Conservation (phyloP, 2,888 invertebrate genomes). For the Melikaiella ostensackeni region DNA sequence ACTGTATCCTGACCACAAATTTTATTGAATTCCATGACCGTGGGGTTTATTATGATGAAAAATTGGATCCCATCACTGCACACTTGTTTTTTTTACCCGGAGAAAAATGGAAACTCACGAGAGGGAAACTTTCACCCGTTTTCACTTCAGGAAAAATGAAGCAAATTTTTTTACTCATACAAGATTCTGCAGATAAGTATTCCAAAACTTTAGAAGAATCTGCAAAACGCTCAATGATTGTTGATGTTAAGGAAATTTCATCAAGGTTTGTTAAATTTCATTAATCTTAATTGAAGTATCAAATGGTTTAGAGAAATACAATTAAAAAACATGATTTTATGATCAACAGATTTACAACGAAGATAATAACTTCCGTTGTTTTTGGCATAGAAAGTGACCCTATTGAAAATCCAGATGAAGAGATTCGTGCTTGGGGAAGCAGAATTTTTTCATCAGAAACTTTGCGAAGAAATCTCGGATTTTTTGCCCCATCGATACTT, state of each 20-base stretch:
- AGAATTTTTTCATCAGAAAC: constrained; percentile 55
- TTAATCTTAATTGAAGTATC: neutral
- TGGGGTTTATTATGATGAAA: constrained; percentile 52
- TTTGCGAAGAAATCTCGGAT: constrained; percentile 51
- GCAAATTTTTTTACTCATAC: constrained; percentile 58
- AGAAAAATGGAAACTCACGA: constrained; percentile 61
- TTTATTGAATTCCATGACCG: constrained; percentile 63
- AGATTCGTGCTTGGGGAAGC: constrained; percentile 62
- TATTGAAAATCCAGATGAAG: constrained; percentile 60
- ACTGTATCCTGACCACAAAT: constrained; percentile 60
- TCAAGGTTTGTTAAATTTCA: constrained; percentile 41
- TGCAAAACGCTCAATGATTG: neutral
- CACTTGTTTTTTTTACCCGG: constrained; percentile 56
- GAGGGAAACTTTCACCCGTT: constrained; percentile 66
- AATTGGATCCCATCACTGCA: constrained; percentile 53
- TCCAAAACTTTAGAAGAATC: constrained; percentile 40
- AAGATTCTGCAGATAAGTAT: constrained; percentile 55
- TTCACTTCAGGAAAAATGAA: constrained; percentile 67
- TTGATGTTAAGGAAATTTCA: constrained; percentile 46
- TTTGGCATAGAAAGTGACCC: constrained; percentile 62
- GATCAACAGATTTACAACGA: constrained; percentile 55
- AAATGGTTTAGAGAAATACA: neutral
- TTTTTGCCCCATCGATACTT: constrained; percentile 54
- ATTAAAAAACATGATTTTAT: neutral
- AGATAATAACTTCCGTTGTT: constrained; percentile 62